Evolutionary conservation across 2,888 invertebrate genomes (phyloP).

Genomic region (Ophioninae sp.): DNA sequence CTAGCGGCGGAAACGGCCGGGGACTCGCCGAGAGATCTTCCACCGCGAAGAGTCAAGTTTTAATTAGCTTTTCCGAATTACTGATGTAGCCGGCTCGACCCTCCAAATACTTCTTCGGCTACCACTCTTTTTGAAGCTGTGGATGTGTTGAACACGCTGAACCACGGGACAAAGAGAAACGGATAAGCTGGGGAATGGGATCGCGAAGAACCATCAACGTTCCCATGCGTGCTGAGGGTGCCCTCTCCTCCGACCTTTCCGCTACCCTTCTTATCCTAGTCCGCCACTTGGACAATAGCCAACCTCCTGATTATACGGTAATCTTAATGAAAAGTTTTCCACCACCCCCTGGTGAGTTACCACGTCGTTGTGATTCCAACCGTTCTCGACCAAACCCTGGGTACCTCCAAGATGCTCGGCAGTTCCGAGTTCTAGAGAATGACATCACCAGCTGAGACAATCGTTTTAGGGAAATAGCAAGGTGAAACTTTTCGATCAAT

Average conservation of each 20-base stretch:
- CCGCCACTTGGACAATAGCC: conserved; percentile 73
- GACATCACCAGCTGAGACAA: not conserved
- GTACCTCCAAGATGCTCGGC: not conserved
- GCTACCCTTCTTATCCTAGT: conserved; percentile 57
- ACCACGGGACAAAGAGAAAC: conserved; percentile 72
- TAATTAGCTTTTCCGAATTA: conserved; percentile 80
- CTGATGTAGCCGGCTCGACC: conserved; percentile 76
- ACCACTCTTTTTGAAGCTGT: conserved; percentile 16
- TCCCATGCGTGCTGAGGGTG: conserved; percentile 29
- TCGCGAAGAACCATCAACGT: conserved; percentile 38
- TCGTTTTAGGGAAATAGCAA: not conserved
- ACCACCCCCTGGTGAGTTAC: conserved; percentile 50
- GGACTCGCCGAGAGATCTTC: conserved; percentile 52
- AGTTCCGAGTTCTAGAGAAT: not conserved
- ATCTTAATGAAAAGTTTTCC: conserved; percentile 70
- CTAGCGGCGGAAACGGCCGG: conserved; percentile 33
- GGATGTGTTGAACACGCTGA: conserved; percentile 11
- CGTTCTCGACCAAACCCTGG: not conserved
- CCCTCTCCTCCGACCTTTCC: conserved; percentile 22
- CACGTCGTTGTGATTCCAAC: conserved; percentile 49
- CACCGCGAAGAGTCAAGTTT: conserved; percentile 75
- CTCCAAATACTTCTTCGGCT: conserved; percentile 72
- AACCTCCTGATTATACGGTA: conserved; percentile 71
- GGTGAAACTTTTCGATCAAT: not conserved
- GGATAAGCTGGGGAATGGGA: conserved; percentile 53